Conservation (phyloP, 2,888 invertebrate species). For the Cataglyphis cursor region DNA sequence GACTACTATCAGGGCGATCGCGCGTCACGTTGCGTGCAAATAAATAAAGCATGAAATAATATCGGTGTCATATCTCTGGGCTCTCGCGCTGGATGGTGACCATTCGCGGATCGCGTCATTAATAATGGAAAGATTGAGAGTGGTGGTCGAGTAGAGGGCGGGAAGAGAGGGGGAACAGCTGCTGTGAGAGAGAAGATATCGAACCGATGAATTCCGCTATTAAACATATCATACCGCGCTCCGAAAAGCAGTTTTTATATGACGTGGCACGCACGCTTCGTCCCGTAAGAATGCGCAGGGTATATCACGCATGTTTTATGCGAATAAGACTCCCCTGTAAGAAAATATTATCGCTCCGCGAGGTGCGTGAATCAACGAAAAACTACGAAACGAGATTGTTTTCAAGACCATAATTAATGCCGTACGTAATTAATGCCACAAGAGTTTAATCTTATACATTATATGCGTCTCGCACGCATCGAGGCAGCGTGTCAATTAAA, state of each 20-base stretch:
- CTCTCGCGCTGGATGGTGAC: conserved; percentile 74
- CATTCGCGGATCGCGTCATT: conserved; percentile 76
- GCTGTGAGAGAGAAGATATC: conserved; percentile 40
- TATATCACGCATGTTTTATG: conserved; percentile 68
- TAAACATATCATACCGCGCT: conserved; percentile 77
- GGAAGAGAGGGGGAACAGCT: conserved; percentile 40
- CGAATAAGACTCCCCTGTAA: conserved; percentile 48
- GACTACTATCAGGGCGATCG: conserved; percentile 73
- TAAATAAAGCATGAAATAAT: conserved; percentile 79
- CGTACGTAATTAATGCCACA: conserved; percentile 66
- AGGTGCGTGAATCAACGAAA: conserved; percentile 69
- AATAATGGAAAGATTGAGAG: conserved; percentile 70
- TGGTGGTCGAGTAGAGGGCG: not conserved
- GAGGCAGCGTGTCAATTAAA: conserved; percentile 48
- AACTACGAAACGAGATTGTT: conserved; percentile 62
- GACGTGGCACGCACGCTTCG: conserved; percentile 73
- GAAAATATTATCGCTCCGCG: conserved; percentile 66
- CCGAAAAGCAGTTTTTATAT: conserved; percentile 67
- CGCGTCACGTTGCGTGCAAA: conserved; percentile 78
- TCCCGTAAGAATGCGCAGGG: conserved; percentile 67
- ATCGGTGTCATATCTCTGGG: conserved; percentile 76
- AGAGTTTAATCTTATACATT: conserved; percentile 60
- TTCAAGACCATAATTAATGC: conserved; percentile 14
- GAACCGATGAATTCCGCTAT: conserved; percentile 73
- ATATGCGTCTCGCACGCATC: not conserved